phyloP scores from a whole-genome alignment of 2,888 invertebrate genomes.

The Oscheius sp. region DNA sequence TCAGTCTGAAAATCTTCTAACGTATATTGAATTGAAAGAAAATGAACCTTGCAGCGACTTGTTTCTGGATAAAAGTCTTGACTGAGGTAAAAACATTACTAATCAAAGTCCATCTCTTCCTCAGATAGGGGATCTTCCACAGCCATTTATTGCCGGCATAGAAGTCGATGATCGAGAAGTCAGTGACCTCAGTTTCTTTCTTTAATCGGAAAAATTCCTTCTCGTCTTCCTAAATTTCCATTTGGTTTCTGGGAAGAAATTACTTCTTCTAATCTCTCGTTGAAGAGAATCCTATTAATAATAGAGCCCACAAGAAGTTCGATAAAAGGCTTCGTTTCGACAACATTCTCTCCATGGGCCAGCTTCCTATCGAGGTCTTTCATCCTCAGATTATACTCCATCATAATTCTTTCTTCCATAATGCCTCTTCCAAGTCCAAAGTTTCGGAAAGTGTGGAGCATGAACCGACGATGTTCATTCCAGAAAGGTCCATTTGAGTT shows the following conservation, averaged over 20 bases:
- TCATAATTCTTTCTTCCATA: conserved; percentile 51
- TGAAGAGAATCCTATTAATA: conserved; percentile 44
- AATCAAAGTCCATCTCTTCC: neutral
- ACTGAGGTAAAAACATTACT: neutral
- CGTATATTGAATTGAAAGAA: neutral
- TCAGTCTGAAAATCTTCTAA: conserved; percentile 26
- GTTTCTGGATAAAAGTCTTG: neutral
- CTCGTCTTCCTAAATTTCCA: neutral
- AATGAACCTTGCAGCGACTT: neutral
- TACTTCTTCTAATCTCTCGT: conserved; percentile 43
- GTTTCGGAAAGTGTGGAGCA: conserved; percentile 43
- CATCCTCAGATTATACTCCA: conserved; percentile 35
- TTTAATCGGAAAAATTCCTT: conserved; percentile 36
- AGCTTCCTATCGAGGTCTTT: neutral
- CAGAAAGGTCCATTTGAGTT: conserved; percentile 37
- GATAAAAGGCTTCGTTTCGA: conserved; percentile 31
- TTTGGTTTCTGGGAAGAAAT: neutral
- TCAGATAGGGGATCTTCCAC: conserved; percentile 24
- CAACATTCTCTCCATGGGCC: conserved; percentile 4
- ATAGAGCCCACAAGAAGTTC: conserved; percentile 48
- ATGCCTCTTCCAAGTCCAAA: conserved; percentile 47
- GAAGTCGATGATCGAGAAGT: conserved; percentile 27
- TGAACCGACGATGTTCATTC: conserved; percentile 43
- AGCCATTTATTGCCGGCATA: conserved; percentile 26
- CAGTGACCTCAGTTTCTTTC: conserved; percentile 20